These are phyloP conservation scores for Lutraria rhynchaena DNA, from an alignment of 1,140 invertebrate species.

Conservation along the genomic window DNA sequence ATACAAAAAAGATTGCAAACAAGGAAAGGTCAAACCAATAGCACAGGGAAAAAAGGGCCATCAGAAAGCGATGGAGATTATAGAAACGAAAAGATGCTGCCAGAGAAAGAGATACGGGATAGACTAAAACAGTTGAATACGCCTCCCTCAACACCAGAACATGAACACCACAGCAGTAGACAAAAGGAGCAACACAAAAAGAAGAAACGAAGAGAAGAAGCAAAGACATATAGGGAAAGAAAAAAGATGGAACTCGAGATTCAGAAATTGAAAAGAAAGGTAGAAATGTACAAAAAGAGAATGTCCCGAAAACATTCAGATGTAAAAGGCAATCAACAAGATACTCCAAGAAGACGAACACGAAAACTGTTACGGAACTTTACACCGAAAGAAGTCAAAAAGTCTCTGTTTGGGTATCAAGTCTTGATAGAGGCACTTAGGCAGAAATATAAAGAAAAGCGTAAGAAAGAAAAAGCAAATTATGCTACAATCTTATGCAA, in stretches of 20 bases:
- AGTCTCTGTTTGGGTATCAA: constrained; percentile 15
- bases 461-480: constrained; percentile 30
- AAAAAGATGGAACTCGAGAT: constrained; percentile 26
- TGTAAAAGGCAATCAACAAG: background rate
- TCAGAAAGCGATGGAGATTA: constrained; percentile 25
- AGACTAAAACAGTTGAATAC: background rate
- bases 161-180: constrained; percentile 24
- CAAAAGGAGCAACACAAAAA: constrained; percentile 14
- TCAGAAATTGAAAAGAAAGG: constrained; percentile 5
- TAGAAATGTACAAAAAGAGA: constrained; percentile 52
- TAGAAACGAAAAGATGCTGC: constrained; percentile 5
- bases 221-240: constrained; percentile 4
- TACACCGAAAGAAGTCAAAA: constrained; percentile 32
- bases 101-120: background rate
- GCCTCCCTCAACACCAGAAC: constrained; percentile 5
- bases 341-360: constrained; percentile 35
- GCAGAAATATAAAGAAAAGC: constrained; percentile 34
- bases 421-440: constrained; percentile 17
- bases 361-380: constrained; percentile 30
- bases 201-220: background rate
- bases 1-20: constrained; percentile 15
- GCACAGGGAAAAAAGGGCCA: constrained; percentile 6
- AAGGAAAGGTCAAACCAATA: constrained; percentile 28
- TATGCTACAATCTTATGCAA: constrained; percentile 12
- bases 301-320: background rate